phyloP scores from a whole-genome alignment of 2,797 vertebrate genomes.

The Chromobotia macracanthus region DNA sequence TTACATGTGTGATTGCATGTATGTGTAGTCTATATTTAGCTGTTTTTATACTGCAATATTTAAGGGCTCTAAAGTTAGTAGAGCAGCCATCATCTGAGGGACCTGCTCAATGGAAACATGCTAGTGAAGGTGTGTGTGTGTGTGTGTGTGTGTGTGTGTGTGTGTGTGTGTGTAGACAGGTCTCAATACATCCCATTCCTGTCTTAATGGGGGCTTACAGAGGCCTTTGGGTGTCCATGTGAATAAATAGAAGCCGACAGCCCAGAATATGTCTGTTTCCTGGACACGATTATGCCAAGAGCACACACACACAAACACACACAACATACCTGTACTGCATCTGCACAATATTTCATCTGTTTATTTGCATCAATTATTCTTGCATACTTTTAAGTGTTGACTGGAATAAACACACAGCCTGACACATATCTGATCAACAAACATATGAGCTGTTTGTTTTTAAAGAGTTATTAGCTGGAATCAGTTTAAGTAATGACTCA shows the following conservation, averaged over 20 bases:
- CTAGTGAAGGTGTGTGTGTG: slow-evolving; percentile 23
- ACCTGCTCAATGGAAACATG: slow-evolving; percentile 49
- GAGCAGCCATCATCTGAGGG: slow-evolving; percentile 58
- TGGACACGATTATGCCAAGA: slow-evolving; percentile 49
- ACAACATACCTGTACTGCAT: slow-evolving; percentile 8
- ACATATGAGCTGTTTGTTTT: no score
- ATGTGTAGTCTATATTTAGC: no score
- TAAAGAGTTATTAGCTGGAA: no score
- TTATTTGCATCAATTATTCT: slow-evolving; percentile 8
- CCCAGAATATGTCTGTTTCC: slow-evolving; percentile 61
- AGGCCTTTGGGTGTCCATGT: slow-evolving; percentile 48
- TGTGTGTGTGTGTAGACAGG: slow-evolving; percentile 54
- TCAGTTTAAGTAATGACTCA: no score
- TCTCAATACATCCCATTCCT: slow-evolving; percentile 48
- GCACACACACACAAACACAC: slow-evolving; percentile 44
- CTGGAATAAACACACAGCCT: slow-evolving; percentile 3
- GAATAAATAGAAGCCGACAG: slow-evolving; percentile 58
- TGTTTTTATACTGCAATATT: slow-evolving; percentile 59
- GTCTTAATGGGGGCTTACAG: slow-evolving; percentile 55
- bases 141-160: not conserved
- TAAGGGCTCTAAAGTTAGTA: slow-evolving; percentile 56
- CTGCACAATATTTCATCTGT: not conserved
- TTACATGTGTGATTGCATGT: slow-evolving; percentile 17
- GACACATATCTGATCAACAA: not conserved
- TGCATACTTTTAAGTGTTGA: not conserved